phyloP scores from a whole-genome alignment of 2,888 invertebrate species.

The Synanthedon tipuliformis region DNA sequence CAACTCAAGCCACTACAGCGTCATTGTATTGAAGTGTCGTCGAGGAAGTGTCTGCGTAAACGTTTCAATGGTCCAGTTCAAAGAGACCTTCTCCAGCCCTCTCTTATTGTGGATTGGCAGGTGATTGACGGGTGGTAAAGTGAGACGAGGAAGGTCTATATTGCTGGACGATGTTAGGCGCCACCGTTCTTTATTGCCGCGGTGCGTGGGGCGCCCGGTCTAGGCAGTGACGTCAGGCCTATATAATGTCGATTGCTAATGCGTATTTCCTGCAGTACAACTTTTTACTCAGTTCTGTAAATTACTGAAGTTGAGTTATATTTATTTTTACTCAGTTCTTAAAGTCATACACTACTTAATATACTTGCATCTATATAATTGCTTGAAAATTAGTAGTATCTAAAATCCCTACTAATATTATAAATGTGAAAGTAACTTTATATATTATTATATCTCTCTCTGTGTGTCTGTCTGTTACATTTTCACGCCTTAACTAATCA shows the following conservation, averaged over 20 bases:
- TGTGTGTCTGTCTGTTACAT: too few relatives aligned
- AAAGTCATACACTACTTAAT: too few relatives aligned
- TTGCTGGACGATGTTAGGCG: slow-evolving; percentile 26
- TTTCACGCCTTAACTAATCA: too few relatives aligned
- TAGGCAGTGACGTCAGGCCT: slow-evolving; percentile 10
- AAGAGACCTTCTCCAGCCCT: slow-evolving; percentile 5
- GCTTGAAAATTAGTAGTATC: too few relatives aligned
- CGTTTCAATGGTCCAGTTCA: slow-evolving; percentile 15
- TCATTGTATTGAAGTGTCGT: slow-evolving; percentile 26
- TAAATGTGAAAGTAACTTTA: too few relatives aligned
- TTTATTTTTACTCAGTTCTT: too few relatives aligned
- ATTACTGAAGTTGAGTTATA: too few relatives aligned
- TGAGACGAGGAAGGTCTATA: slow-evolving; percentile 11
- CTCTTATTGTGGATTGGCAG: slow-evolving; percentile 8
- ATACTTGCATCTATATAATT: too few relatives aligned
- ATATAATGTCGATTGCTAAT: background rate
- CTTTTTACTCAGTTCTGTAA: too few relatives aligned
- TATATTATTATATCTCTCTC: too few relatives aligned
- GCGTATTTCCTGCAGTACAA: too few relatives aligned
- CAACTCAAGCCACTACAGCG: slow-evolving; percentile 9
- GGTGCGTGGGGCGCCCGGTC: background rate
- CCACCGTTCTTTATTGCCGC: slow-evolving; percentile 33
- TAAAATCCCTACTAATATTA: too few relatives aligned
- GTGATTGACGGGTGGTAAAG: slow-evolving; percentile 8
- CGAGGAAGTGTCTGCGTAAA: slow-evolving; percentile 19